Evolutionary conservation across 1,140 invertebrate species (phyloP), one percentile per base, ranked within the genome.

Genomic region (Neodiprion virginianus): DNA sequence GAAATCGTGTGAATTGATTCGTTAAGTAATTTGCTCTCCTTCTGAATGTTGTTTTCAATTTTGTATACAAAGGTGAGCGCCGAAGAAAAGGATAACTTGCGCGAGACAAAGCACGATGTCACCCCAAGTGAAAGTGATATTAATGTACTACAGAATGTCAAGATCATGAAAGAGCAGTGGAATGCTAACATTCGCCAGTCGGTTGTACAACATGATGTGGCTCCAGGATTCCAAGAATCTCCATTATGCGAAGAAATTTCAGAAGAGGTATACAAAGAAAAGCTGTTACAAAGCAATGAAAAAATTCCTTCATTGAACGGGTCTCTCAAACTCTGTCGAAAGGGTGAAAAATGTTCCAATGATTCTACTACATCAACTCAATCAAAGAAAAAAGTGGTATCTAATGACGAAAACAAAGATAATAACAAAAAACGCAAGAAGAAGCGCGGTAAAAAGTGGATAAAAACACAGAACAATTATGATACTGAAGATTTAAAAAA

Each of bases 241-340:
- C 28, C 28, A 40, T 40, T 40, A 40, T 5, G 28, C 28, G 5
- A 40, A 40, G 28, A 40, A 40, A 40, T 40, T 40, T 40, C 28
- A 40, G 14, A 21, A 69, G 48, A 11, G 14, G 14, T 5, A 67
- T 17, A 67, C 69, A 72, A 68, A 76, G 67, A 53, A 74, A 28
- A 61, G 12, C 7, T 65, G 61, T 65, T 65, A 69, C 21, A 68
- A 77, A 50, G 69, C 70, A 67, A 11, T 2, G 11, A 1, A 7
- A 65, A n/a, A 74, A 48, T 48, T 68, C n/a, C 73, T 67, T 49
- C 23, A 73, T 67, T 71, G 73, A 65, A 73, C 73, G 11, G 49
- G 71, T 68, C 9, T 48, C 53, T 71, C 48, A 40, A 71, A 70
- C 49, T 71, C 50, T 70, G 11, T 40, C 67, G n/a, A 72, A 48